Base-by-base conservation (phyloP, 2,888 invertebrate genomes). In the Entomobrya proxima region DNA sequence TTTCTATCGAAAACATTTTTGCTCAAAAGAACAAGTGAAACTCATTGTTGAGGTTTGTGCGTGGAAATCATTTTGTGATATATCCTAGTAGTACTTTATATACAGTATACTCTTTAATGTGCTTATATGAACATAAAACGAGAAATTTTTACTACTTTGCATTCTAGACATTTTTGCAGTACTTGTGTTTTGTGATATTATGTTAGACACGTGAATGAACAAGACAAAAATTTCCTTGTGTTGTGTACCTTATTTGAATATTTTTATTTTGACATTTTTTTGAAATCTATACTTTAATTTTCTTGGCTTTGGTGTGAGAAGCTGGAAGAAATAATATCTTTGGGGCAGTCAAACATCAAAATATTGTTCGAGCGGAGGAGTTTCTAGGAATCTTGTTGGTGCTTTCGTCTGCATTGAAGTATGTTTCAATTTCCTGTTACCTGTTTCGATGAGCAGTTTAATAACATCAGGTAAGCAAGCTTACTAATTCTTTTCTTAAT, bases 61-160 rank as follows among this genome's bases (percentile, higher is more conserved):
- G 55, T 64, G 83, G 37, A 83, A 64, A 83, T 83, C 32, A 47
- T 67, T 83, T 77, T 83, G 83, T 83, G 83, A 83, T 52, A 83
- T 35, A n/a, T 30, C 40, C 30, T 76, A 83, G 52, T 64, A 67
- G 5, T 32, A 61, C 15, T 52, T 27, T 30, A 30, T 52, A n/a
- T 61, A 61, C 18, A 37, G 55, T n/a, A 61, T 32, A 61, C n/a
- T 32, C 24, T 37, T 61, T 61, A 11, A 35, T 64, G 61, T 74
- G 50, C 47, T 61, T n/a, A 21, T 37, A 27, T 74, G 50, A 18
- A 72, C 24, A 72, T 24, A 44, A 30, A 47, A 64, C 13, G n/a
- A 58, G 24, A 37, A 18, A 76, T n/a, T 58, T 58, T 76, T 27
- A 7, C 7, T 40, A 50, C 21, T 18, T 55, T 37, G 37, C n/a